Evolutionary conservation across 2,797 vertebrate species (phyloP), one percentile per base, ranked within the genome.

Genomic region (Ibycter americanus): DNA sequence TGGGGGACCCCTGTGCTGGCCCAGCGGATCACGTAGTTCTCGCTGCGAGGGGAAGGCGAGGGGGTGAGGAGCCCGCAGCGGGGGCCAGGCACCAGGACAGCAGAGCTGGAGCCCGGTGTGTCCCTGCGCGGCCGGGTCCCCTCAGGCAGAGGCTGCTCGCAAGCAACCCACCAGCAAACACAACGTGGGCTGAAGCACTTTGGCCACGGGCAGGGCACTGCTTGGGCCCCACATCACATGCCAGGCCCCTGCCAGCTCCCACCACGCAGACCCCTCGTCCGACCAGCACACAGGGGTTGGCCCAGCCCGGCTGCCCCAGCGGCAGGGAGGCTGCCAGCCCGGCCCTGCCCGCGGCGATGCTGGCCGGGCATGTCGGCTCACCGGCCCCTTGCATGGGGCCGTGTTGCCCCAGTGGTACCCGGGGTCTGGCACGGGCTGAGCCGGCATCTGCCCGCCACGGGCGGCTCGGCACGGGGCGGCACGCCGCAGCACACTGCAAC

Each of bases 11-110:
- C 97, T 0, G 97, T 97, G 88, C 96, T 97, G 89, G 97, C 97
- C 97, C 97, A 97, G 90, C 90, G 92, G 89, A 97, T 96, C 89
- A 97, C 94, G 4, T 97, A 97, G 91, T 90, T 97, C 88, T 97
- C 97, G 1, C 97, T 97, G 91, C 1, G 1, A n/a, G 40, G 21
- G 58, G 15, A 2, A 10, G 29, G 40, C 0, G 18, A 42, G 58
- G 5, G n/a, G 29, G 3, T 86, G 31, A 88, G 62, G 31, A 68
- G 27, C 47, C 18, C 1, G 4, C 1, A 1, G 32, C 3, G 0
- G 17, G 54, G 15, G 26, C 5, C 13, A 0, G 44, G 55, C 18
- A 26, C 25, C 0, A 2, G 19, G 21, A 18, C 7, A 6, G 44
- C 61, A 38, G 54, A 55, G 63, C 29, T 8, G 20, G 58, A 32